phyloP scores from a whole-genome alignment of 2,797 vertebrate genomes.

The Artibeus jamaicensis region DNA sequence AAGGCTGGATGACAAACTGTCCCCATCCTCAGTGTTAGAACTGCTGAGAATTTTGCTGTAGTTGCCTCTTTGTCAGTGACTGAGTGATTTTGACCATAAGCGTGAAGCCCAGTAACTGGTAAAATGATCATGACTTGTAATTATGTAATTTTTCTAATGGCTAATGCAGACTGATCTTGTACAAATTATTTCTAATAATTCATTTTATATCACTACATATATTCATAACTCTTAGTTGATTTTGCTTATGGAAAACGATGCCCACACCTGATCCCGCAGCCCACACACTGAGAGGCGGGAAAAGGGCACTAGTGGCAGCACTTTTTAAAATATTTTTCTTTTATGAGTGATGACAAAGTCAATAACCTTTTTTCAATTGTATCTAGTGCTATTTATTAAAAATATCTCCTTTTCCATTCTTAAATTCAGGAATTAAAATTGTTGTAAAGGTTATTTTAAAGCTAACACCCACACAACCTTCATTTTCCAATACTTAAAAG shows the following conservation, averaged over 20 bases:
- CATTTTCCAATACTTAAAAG: background rate
- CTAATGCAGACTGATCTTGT: background rate
- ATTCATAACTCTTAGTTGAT: constrained; percentile 59
- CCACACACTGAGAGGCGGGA: constrained; percentile 45
- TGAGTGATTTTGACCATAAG: background rate
- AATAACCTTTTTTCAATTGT: background rate
- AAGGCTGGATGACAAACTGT: background rate
- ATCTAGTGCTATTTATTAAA: background rate
- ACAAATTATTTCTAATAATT: constrained; percentile 66
- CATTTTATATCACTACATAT: constrained; percentile 62
- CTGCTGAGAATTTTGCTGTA: background rate
- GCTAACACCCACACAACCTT: background rate
- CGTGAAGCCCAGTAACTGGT: background rate
- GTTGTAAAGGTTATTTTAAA: constrained; percentile 1
- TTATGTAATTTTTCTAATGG: background rate
- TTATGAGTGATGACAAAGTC: background rate
- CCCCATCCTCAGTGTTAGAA: background rate
- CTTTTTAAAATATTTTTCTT: background rate
- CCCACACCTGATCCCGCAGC: constrained; percentile 24
- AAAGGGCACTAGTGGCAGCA: background rate
- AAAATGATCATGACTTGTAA: background rate
- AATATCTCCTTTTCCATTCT: background rate
- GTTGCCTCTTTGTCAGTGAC: background rate
- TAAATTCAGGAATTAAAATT: constrained; percentile 1
- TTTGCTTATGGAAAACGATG: constrained; percentile 58